Percentiles rank a stretch among this genome's conserved stretches.
phyloP scores from a whole-genome alignment of 2,888 invertebrate genomes.

The Sarcophaga carnaria region DNA sequence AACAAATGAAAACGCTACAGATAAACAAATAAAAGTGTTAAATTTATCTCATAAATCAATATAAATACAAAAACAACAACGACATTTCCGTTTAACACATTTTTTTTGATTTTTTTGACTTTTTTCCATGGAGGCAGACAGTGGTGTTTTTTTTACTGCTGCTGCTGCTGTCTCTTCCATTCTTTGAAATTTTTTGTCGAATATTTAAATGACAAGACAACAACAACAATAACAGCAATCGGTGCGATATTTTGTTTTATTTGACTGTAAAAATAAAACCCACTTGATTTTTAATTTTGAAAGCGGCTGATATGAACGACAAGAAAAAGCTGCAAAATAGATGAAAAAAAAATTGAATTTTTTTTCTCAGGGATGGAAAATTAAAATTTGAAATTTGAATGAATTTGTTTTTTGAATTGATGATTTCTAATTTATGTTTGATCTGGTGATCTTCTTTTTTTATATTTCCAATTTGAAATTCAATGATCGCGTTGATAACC shows the following conservation, averaged over 20 bases:
- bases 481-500: too few species aligned
- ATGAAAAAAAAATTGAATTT: too few species aligned
- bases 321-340: neutral
- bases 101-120: too few species aligned
- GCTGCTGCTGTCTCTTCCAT: conserved; percentile 4
- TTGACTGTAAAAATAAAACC: conserved; percentile 20
- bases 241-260: neutral
- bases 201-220: too few species aligned
- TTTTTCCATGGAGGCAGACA: conserved; percentile 29
- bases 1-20: neutral
- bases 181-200: conserved; percentile 1
- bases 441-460: too few species aligned
- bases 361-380: too few species aligned
- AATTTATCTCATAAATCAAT: conserved; percentile 61
- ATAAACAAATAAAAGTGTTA: conserved; percentile 57
- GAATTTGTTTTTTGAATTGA: too few species aligned
- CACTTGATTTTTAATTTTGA: conserved; percentile 23
- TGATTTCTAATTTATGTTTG: too few species aligned
- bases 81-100: conserved; percentile 58
- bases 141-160: neutral
- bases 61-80: conserved; percentile 42
- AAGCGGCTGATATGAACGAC: neutral
- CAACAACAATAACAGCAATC: too few species aligned
- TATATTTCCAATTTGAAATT: too few species aligned
- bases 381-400: too few species aligned